Percentiles rank a stretch among this genome's conserved stretches.
Conservation (phyloP, 2,888 invertebrate species). For the Epinotia demarniana region DNA sequence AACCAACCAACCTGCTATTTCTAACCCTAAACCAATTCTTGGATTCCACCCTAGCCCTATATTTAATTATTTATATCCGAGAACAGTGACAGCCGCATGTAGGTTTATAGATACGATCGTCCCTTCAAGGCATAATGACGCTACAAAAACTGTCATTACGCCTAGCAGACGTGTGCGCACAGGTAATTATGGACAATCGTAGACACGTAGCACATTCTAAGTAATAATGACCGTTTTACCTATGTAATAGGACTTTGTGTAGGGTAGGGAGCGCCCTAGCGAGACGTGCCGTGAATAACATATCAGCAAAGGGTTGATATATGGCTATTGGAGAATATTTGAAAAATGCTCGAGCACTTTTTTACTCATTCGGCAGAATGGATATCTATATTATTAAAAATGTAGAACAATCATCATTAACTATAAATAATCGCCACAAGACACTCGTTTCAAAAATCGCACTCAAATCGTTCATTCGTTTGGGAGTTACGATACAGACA, state of each 20-base stretch:
- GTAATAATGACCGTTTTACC: background rate
- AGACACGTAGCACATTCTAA: slow-evolving; percentile 55
- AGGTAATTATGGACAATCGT: slow-evolving; percentile 66
- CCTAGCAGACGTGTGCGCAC: slow-evolving; percentile 56
- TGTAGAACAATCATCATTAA: no score
- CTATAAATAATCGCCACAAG: no score
- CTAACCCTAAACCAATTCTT: slow-evolving; percentile 7
- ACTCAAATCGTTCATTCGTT: no score
- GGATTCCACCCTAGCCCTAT: slow-evolving; percentile 1
- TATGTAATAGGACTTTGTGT: background rate
- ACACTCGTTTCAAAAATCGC: no score
- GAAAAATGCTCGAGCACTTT: slow-evolving; percentile 8
- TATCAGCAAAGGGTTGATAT: slow-evolving; percentile 42
- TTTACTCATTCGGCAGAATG: no score
- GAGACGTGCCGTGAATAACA: slow-evolving; percentile 64
- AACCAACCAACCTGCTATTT: background rate
- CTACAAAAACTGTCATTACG: slow-evolving; percentile 46
- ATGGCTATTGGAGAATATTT: slow-evolving; percentile 31
- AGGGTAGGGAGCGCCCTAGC: slow-evolving; percentile 63
- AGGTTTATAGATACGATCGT: slow-evolving; percentile 6
- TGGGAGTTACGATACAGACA: no score
- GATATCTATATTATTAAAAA: no score
- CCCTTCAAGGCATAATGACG: slow-evolving; percentile 24
- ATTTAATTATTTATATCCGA: slow-evolving; percentile 17
- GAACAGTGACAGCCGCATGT: slow-evolving; percentile 8